A percentile compares a stretch with the other conserved stretches of the same genome.
These are phyloP conservation scores for Maylandia zebra DNA, from an alignment of 2,113 vertebrate genomes.

Conservation along the genomic window DNA sequence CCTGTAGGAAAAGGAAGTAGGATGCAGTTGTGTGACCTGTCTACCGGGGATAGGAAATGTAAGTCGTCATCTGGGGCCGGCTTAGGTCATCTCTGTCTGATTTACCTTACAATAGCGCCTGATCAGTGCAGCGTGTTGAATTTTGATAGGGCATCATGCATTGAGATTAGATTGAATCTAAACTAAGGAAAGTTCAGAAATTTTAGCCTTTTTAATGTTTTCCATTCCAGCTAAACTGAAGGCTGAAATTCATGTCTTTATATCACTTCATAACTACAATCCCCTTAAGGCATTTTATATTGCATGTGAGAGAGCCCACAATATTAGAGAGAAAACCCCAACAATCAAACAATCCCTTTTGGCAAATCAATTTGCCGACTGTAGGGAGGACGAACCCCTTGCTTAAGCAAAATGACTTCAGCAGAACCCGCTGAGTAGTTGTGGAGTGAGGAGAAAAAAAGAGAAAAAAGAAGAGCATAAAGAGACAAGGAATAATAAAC, in stretches of 20 bases:
- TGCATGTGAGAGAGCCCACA: neutral
- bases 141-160: neutral
- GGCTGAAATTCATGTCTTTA: neutral
- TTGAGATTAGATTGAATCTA: neutral
- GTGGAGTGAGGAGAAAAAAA: neutral
- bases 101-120: neutral
- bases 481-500: neutral
- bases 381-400: neutral
- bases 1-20: constrained; percentile 33
- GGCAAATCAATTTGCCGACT: neutral
- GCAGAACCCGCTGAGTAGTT: neutral
- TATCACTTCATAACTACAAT: neutral
- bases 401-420: neutral
- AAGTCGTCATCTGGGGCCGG: neutral
- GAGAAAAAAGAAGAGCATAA: neutral
- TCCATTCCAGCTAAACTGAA: neutral
- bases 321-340: neutral
- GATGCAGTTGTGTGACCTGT: constrained; percentile 16
- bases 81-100: neutral
- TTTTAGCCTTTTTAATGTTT: neutral
- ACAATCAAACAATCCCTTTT: neutral
- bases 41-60: constrained; percentile 24
- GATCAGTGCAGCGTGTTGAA: neutral
- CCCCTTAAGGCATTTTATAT: neutral
- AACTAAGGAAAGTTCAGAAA: neutral